phyloP scores from a whole-genome alignment of 2,888 invertebrate species.

The Brassicogethes aeneus region DNA sequence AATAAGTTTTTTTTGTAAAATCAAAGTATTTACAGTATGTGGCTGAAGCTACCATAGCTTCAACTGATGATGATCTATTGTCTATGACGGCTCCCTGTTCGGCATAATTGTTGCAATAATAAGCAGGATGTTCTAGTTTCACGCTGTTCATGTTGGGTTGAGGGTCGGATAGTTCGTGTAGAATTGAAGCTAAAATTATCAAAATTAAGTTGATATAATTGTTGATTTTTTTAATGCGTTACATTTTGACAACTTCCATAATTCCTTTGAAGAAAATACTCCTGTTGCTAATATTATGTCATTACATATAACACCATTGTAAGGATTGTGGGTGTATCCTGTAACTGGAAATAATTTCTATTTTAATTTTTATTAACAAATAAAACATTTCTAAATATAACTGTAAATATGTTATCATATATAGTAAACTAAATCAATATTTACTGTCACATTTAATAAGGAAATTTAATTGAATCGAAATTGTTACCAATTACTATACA shows the following conservation, averaged over 20 bases:
- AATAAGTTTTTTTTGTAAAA: background rate
- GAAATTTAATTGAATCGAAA: slow-evolving; percentile 6
- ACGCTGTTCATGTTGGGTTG: slow-evolving; percentile 58
- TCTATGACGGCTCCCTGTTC: slow-evolving; percentile 54
- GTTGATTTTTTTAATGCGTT: slow-evolving; percentile 17
- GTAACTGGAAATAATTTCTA: slow-evolving; percentile 35
- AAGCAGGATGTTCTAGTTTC: slow-evolving; percentile 73
- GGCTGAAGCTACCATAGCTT: slow-evolving; percentile 64
- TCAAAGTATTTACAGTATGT: slow-evolving; percentile 62
- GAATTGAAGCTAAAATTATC: slow-evolving; percentile 71
- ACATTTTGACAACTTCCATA: slow-evolving; percentile 94
- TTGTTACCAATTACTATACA: background rate
- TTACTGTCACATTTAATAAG: background rate
- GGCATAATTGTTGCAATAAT: slow-evolving; percentile 76
- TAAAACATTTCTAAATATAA: background rate
- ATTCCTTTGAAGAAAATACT: slow-evolving; percentile 98
- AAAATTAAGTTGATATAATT: slow-evolving; percentile 7
- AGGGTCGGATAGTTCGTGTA: slow-evolving; percentile 78
- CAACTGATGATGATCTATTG: slow-evolving; percentile 38
- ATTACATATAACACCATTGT: slow-evolving; percentile 97
- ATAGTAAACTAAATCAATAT: background rate
- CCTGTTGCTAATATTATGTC: slow-evolving; percentile 99
- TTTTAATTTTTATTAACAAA: slow-evolving; percentile 2
- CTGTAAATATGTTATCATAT: background rate
- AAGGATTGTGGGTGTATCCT: slow-evolving; percentile 90